Evolutionary conservation across 2,113 vertebrate genomes (phyloP).

Genomic region (Phocoena sinus): DNA sequence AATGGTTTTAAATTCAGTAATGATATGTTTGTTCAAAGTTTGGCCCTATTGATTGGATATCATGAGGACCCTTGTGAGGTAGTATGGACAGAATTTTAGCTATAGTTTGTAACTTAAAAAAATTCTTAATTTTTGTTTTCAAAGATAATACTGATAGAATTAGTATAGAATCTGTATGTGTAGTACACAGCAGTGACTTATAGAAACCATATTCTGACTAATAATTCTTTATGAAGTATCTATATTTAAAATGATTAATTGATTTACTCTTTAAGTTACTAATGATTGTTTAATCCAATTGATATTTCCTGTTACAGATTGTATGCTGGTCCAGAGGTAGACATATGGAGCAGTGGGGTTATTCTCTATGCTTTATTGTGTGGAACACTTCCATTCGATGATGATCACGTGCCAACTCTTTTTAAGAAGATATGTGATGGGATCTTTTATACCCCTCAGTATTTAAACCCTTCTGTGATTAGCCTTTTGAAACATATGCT

Average conservation of each 20-base stretch:
- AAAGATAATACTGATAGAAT: background rate
- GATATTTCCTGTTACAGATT: conserved; percentile 81
- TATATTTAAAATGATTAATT: background rate
- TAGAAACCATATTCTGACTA: background rate
- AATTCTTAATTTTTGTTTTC: conserved; percentile 5
- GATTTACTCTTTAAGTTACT: background rate
- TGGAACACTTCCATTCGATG: conserved; percentile 97
- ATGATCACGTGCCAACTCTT: conserved; percentile 98
- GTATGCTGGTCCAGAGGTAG: conserved; percentile 97
- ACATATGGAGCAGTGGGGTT: conserved; percentile 99
- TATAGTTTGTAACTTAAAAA: background rate
- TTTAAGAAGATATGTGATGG: conserved; percentile 99
- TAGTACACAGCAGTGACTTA: background rate
- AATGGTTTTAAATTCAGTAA: background rate
- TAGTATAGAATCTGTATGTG: background rate
- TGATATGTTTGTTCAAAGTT: background rate
- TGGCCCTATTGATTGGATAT: background rate
- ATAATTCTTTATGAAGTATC: conserved; percentile 8
- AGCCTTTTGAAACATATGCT: conserved; percentile 97
- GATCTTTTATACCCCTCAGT: conserved; percentile 98
- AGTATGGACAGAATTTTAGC: background rate
- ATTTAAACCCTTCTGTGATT: conserved; percentile 92
- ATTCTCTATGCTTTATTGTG: conserved; percentile 97
- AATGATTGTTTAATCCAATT: conserved; percentile 27
- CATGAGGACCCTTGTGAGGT: background rate